Evolutionary conservation across 2,888 invertebrate genomes (phyloP), one percentile per base, ranked within the genome.

Genomic region (Cerceris rybyensis): DNA sequence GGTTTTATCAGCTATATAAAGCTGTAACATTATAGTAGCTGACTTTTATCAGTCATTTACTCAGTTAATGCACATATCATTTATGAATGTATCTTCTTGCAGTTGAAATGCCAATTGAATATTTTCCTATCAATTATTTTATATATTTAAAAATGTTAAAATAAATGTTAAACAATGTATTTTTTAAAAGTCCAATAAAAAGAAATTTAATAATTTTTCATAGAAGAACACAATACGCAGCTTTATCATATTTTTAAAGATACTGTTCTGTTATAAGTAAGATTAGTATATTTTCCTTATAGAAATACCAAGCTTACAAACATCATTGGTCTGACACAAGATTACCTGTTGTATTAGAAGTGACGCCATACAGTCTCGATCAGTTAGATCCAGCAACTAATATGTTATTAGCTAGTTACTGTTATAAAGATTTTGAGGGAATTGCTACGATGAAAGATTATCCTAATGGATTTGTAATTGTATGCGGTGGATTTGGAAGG

Each of bases 281-380:
- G 16, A 43, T 6, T 59, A 39, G 67, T 49, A 66, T 60, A 7
- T 49, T 57, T 70, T 61, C 55, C 50, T 50, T 88, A 69, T 93
- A 97, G 97, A 95, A 95, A 89, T 98, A 96, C 93, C 96, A 96
- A 93, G 98, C 97, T 6, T 97, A 96, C 93, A 99, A 99, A 93
- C 96, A 98, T 90, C 98, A 99, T 90, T 99, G 99, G 99, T 98
- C 98, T 60, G 98, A 98, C 67, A 97, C 96, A 49, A 95, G 97
- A 79, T 94, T 98, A 55, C 98, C 98, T 0, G 95, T 98, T 16
- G 95, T 97, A 39, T 93, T 99, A 76, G 98, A 98, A 94, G 96
- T 98, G 1, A 97, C 97, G n/a, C 96, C 97, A 0, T 97, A 96
- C 91, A 97, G 98, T 42, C 93, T 99, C 70, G 97, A 98, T 91